Evolutionary conservation across 2,888 invertebrate species (phyloP).

Genomic region (Meloe dianella): DNA sequence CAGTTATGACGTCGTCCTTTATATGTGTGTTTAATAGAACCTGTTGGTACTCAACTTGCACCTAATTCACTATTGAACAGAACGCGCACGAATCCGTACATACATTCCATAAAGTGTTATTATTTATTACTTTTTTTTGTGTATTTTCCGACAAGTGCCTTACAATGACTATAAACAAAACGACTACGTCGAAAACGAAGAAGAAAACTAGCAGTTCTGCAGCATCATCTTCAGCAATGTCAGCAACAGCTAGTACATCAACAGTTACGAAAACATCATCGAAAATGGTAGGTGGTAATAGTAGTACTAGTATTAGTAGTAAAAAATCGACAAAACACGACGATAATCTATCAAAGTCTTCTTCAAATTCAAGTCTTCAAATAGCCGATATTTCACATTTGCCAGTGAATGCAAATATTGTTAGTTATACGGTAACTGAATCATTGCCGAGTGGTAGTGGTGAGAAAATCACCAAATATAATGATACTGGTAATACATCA

Average conservation of each 20-base stretch:
- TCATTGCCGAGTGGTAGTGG: conserved; percentile 54
- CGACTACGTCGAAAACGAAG: conserved; percentile 47
- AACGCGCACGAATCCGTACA: conserved; percentile 43
- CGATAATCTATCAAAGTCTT: conserved; percentile 51
- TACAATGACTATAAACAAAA: conserved; percentile 54
- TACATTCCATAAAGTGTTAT: conserved; percentile 34
- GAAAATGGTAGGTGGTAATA: conserved; percentile 37
- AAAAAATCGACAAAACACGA: conserved; percentile 31
- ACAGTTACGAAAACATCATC: conserved; percentile 43
- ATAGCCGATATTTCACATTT: conserved; percentile 58
- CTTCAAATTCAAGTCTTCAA: conserved; percentile 55
- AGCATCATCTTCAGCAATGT: background rate
- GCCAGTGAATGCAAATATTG: conserved; percentile 50
- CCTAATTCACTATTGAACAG: conserved; percentile 46
- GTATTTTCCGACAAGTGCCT: conserved; percentile 31
- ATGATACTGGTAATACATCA: conserved; percentile 49
- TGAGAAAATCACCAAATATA: conserved; percentile 57
- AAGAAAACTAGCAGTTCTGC: conserved; percentile 37
- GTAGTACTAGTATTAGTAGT: conserved; percentile 1
- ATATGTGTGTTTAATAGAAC: conserved; percentile 36
- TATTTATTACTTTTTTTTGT: conserved; percentile 37
- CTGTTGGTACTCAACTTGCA: conserved; percentile 31
- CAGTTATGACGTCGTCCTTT: conserved; percentile 9
- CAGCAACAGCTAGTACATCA: conserved; percentile 40
- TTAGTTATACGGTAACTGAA: conserved; percentile 56